phyloP scores from a whole-genome alignment of 1,140 invertebrate species.

The Odontomachus brunneus region DNA sequence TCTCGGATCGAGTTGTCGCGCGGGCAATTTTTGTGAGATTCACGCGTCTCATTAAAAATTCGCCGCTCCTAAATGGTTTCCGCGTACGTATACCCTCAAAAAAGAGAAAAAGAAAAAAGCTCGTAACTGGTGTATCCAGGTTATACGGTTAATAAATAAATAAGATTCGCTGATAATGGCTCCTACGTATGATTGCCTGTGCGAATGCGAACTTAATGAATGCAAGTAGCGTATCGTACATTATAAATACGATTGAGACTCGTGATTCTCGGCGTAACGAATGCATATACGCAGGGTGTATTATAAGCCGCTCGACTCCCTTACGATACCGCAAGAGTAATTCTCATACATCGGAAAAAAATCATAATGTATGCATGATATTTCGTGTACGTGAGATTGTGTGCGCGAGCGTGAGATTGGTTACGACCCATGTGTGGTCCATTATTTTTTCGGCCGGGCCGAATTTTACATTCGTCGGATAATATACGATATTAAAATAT shows the following conservation, averaged over 20 bases:
- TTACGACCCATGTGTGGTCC: too few relatives aligned
- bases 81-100: neutral
- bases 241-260: constrained; percentile 52
- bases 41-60: constrained; percentile 28
- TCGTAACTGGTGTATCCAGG: constrained; percentile 7
- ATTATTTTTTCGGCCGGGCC: too few relatives aligned
- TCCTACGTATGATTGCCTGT: constrained; percentile 42
- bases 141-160: constrained; percentile 56
- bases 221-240: constrained; percentile 1
- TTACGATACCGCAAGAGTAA: too few relatives aligned
- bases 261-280: constrained; percentile 41
- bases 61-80: neutral
- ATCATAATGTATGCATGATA: too few relatives aligned
- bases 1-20: constrained; percentile 6
- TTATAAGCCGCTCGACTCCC: neutral
- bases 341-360: too few relatives aligned
- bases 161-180: constrained; percentile 36
- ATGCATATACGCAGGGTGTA: neutral
- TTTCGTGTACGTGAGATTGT: too few relatives aligned
- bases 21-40: constrained; percentile 16
- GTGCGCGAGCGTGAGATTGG: too few relatives aligned
- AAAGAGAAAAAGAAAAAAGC: neutral
- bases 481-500: neutral
- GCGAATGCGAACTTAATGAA: constrained; percentile 60
- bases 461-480: neutral